These are phyloP conservation scores for Opisthocomus hoazin DNA, from an alignment of 2,113 vertebrate species.

Conservation along the genomic window DNA sequence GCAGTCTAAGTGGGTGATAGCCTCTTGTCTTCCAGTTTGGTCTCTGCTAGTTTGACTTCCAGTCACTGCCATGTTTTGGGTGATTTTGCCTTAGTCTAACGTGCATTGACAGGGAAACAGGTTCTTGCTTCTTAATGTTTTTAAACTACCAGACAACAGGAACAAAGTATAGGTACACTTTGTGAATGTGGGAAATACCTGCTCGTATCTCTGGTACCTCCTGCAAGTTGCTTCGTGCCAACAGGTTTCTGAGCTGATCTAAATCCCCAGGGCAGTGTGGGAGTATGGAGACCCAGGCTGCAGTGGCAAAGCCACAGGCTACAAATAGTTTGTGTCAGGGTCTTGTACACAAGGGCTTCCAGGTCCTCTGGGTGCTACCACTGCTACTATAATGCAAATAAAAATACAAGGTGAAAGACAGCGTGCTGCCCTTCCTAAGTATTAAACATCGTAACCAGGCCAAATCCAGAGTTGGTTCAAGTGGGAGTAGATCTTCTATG, in stretches of 20 bases:
- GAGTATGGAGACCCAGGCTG: not conserved
- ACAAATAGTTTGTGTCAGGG: too few species aligned
- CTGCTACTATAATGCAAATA: not conserved
- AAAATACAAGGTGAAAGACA: not conserved
- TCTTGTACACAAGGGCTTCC: not conserved
- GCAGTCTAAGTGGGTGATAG: not conserved
- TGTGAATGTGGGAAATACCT: not conserved
- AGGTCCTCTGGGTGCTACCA: not conserved
- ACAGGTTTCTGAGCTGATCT: not conserved
- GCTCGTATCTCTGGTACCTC: not conserved
- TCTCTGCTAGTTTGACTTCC: not conserved
- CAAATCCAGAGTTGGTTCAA: not conserved
- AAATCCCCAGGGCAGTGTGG: not conserved
- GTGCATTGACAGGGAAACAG: not conserved
- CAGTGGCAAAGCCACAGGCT: not conserved
- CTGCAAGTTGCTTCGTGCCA: not conserved
- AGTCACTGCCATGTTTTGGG: not conserved
- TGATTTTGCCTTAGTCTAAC: not conserved
- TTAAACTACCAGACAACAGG: not conserved
- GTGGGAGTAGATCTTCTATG: not conserved
- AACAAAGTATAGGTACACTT: not conserved
- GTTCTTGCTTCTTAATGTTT: not conserved
- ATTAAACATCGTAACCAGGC: not conserved
- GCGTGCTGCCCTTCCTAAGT: accelerated
- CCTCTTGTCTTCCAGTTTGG: not conserved